phyloP scores from a whole-genome alignment of 1,140 invertebrate genomes.

The Ladona fulva region DNA sequence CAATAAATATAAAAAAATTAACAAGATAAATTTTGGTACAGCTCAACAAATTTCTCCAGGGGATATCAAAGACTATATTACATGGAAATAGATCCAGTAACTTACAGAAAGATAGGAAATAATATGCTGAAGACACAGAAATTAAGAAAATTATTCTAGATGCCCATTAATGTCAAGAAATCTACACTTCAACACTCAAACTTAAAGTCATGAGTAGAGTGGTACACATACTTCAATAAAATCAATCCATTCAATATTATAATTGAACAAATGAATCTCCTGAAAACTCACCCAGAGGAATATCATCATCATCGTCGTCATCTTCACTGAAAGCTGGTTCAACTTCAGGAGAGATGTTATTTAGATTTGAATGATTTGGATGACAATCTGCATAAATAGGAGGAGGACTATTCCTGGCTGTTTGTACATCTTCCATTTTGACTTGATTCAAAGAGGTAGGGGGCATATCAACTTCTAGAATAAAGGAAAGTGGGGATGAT shows the following conservation, averaged over 20 bases:
- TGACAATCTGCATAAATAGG: not conserved
- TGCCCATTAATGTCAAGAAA: too few relatives aligned
- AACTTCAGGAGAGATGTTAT: constrained; percentile 43
- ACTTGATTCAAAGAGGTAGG: constrained; percentile 27
- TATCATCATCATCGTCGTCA: constrained; percentile 80
- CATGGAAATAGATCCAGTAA: too few relatives aligned
- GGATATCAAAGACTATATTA: too few relatives aligned
- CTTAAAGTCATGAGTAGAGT: too few relatives aligned
- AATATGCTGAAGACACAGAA: too few relatives aligned
- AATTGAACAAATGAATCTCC: not conserved
- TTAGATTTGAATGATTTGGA: constrained; percentile 22
- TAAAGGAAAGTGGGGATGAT: constrained; percentile 36
- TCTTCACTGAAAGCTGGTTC: constrained; percentile 74
- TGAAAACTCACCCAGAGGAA: constrained; percentile 54
- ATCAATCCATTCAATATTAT: not conserved
- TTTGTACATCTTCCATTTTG: constrained; percentile 46
- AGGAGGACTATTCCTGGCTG: constrained; percentile 33
- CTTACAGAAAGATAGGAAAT: too few relatives aligned
- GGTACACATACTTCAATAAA: too few relatives aligned
- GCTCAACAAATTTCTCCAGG: too few relatives aligned
- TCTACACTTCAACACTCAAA: too few relatives aligned
- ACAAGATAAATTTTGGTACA: too few relatives aligned
- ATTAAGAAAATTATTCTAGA: too few relatives aligned
- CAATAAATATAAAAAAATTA: too few relatives aligned
- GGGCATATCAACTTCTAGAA: constrained; percentile 37